phyloP scores from a whole-genome alignment of 1,140 invertebrate species.

The Gyrodactylus bullatarudis region DNA sequence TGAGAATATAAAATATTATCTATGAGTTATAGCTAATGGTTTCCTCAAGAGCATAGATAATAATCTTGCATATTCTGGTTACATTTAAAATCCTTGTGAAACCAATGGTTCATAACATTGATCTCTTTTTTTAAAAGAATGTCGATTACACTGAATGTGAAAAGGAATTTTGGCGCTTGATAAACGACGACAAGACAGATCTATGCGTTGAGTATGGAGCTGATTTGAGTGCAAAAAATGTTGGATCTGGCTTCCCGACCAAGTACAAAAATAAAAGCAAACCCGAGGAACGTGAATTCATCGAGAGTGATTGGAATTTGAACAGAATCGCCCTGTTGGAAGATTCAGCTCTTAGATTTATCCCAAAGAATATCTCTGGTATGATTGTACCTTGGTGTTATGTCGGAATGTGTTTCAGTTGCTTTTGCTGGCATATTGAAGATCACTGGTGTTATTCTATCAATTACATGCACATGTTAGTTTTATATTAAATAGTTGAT shows the following conservation, averaged over 20 bases:
- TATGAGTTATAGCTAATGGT: too few species aligned
- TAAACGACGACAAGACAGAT: conserved; percentile 39
- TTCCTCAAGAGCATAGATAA: too few species aligned
- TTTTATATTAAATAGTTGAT: conserved; percentile 8
- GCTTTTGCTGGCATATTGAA: conserved; percentile 99
- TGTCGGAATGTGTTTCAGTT: conserved; percentile 98
- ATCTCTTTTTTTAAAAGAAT: conserved; percentile 10
- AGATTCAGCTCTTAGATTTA: conserved; percentile 62
- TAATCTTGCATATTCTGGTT: too few species aligned
- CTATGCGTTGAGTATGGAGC: conserved; percentile 93
- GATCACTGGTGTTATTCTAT: conserved; percentile 99
- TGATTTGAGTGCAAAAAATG: conserved; percentile 83
- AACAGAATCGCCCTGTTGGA: conserved; percentile 75
- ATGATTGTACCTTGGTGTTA: conserved; percentile 82
- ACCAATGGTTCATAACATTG: too few species aligned
- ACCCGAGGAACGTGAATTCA: conserved; percentile 31
- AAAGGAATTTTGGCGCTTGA: conserved; percentile 83
- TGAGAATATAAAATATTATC: too few species aligned
- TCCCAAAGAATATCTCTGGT: conserved; percentile 86
- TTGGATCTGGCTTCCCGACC: conserved; percentile 53
- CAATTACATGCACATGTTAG: conserved; percentile 89
- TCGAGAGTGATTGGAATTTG: conserved; percentile 76
- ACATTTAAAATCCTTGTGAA: too few species aligned
- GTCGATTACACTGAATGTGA: conserved; percentile 33
- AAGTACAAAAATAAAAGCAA: neutral